Evolutionary conservation across 2,113 vertebrate species (phyloP).

Genomic region (Corapipo altera): DNA sequence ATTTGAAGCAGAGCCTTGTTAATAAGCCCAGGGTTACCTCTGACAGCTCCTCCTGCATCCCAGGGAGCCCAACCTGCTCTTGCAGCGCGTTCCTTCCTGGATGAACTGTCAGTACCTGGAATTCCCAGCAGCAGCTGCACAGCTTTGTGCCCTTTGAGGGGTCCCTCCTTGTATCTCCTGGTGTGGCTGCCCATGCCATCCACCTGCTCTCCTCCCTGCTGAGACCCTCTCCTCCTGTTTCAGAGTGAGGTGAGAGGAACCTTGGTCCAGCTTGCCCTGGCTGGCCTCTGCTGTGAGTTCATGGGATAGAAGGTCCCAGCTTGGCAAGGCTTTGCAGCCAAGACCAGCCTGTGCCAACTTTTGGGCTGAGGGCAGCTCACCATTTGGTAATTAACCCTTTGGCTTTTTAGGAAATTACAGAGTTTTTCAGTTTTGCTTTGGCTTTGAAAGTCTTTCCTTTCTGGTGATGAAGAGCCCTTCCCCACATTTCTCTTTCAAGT

Average conservation of each 20-base stretch:
- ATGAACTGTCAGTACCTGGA: fast-evolving
- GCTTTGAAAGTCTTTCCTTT: neutral
- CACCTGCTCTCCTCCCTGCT: neutral
- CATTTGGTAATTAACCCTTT: neutral
- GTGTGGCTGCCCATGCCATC: neutral
- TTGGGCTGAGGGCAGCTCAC: neutral
- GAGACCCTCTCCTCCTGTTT: neutral
- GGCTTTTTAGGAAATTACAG: neutral
- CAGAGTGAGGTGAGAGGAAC: neutral
- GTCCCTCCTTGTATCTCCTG: neutral
- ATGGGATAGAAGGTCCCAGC: neutral
- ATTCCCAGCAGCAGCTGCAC: neutral
- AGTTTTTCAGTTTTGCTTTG: neutral
- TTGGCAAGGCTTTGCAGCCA: neutral
- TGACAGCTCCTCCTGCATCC: neutral
- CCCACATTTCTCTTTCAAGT: neutral
- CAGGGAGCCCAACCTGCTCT: fast-evolving
- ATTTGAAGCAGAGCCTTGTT: neutral
- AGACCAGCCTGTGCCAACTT: neutral
- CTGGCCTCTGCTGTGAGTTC: neutral
- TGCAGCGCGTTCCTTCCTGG: neutral
- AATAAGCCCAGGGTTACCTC: neutral
- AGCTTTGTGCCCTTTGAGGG: neutral
- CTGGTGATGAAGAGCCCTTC: neutral
- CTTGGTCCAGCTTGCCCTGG: neutral